Conservation (phyloP, 2,888 invertebrate genomes). For the Mythimna ferrago region DNA sequence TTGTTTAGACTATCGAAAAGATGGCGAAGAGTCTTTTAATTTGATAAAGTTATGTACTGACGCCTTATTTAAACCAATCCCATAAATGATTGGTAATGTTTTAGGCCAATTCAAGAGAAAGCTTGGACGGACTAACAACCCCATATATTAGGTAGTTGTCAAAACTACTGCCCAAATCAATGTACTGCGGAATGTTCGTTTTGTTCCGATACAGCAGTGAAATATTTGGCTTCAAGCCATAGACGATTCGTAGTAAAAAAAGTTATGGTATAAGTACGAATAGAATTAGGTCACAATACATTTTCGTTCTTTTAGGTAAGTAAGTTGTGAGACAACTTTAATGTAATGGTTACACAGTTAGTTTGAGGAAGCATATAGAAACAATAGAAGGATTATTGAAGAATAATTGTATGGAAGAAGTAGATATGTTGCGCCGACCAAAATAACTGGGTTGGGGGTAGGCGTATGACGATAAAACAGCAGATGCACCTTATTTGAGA, state of each 20-base stretch:
- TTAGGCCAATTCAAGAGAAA: conserved; percentile 4
- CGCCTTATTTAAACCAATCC: not conserved
- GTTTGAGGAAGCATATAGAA: no score
- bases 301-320: not conserved
- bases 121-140: conserved; percentile 9
- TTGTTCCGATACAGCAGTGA: conserved; percentile 17
- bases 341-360: no score
- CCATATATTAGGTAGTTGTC: conserved; percentile 7
- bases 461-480: not conserved
- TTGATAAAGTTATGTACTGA: not conserved
- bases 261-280: not conserved
- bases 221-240: conserved; percentile 40
- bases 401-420: no score
- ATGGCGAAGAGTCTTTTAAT: not conserved
- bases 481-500: not conserved
- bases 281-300: not conserved
- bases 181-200: conserved; percentile 21
- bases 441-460: no score
- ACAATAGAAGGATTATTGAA: no score
- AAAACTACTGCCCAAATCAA: conserved; percentile 26
- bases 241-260: not conserved
- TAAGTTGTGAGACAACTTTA: no score
- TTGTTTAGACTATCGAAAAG: not conserved
- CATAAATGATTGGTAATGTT: conserved; percentile 2
- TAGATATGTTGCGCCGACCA: no score